A percentile compares a stretch with the other conserved stretches of the same genome.
phyloP scores from a whole-genome alignment of 1,140 invertebrate species.

The Caenorhabditis remanei region DNA sequence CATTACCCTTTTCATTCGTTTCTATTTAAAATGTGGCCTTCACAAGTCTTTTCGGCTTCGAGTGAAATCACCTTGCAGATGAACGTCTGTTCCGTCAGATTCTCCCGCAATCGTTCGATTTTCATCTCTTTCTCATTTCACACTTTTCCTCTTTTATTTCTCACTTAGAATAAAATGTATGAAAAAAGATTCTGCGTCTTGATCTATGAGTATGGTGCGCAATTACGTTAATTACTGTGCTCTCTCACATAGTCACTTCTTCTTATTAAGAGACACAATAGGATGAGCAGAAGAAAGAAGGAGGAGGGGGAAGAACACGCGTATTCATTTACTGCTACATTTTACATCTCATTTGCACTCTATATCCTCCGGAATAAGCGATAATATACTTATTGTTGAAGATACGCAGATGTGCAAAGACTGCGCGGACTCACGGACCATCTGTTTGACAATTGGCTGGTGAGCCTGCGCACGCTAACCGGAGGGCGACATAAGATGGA shows the following conservation, averaged over 20 bases:
- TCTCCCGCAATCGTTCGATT: conserved; percentile 14
- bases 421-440: conserved; percentile 43
- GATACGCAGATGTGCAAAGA: conserved; percentile 52
- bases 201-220: conserved; percentile 1
- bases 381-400: conserved; percentile 54
- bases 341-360: conserved; percentile 56
- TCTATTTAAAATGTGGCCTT: conserved; percentile 23
- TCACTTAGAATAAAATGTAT: not conserved
- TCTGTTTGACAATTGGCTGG: conserved; percentile 39
- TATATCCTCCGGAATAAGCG: conserved; percentile 48
- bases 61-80: conserved; percentile 38
- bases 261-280: conserved; percentile 39
- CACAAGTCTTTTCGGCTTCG: not conserved
- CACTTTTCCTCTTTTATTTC: not conserved
- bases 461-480: not conserved
- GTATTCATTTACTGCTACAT: conserved; percentile 49
- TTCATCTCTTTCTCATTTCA: conserved; percentile 4
- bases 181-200: not conserved
- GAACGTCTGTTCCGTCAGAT: not conserved
- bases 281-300: not conserved
- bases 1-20: conserved; percentile 35
- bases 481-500: not conserved
- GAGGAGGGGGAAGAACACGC: conserved; percentile 9
- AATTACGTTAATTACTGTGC: conserved; percentile 45
- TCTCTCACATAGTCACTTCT: conserved; percentile 9